Percentiles rank a stretch among this genome's conserved stretches.
Evolutionary conservation across 2,797 vertebrate genomes (phyloP).

Genomic region (Falco cherrug): DNA sequence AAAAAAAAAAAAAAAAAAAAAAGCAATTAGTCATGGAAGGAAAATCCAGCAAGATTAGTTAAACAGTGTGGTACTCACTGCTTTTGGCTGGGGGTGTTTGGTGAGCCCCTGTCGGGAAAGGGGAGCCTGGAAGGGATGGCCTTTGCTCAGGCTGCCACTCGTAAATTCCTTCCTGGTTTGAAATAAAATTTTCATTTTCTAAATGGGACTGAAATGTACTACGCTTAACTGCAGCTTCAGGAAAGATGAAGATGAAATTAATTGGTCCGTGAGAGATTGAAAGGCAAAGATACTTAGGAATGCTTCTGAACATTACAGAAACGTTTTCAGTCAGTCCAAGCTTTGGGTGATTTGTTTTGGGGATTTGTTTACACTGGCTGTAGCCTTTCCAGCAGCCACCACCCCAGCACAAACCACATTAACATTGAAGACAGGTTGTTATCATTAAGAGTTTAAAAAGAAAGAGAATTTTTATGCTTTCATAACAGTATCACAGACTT

Average conservation of each 20-base stretch:
- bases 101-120: background rate
- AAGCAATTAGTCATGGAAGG: background rate
- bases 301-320: background rate
- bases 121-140: background rate
- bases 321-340: background rate
- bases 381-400: background rate
- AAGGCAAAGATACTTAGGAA: background rate
- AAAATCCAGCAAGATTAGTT: background rate
- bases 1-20: too few relatives aligned
- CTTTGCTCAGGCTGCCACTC: background rate
- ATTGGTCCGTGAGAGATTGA: background rate
- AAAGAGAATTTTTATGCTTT: background rate
- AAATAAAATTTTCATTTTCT: background rate
- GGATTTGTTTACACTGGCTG: background rate
- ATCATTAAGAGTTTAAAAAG: background rate
- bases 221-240: background rate
- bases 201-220: background rate
- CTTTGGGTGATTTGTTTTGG: background rate
- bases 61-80: background rate
- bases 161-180: background rate
- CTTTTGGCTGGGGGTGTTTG: background rate
- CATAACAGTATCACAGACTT: background rate
- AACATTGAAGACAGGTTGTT: background rate
- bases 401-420: background rate
- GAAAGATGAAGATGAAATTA: background rate